Evolutionary conservation across 2,113 vertebrate genomes (phyloP).

Genomic region (Plecotus auritus): DNA sequence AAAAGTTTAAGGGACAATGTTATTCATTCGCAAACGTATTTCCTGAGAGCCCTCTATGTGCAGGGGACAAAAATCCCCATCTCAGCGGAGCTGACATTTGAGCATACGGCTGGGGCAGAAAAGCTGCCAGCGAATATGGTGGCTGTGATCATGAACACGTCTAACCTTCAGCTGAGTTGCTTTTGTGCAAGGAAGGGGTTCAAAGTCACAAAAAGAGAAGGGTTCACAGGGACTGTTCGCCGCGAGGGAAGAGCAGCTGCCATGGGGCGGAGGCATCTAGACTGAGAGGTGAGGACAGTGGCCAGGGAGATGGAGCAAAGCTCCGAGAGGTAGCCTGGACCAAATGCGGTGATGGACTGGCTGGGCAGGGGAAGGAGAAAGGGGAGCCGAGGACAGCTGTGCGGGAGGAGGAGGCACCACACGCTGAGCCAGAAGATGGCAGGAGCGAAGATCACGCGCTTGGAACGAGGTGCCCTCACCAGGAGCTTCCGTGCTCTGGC

Average conservation of each 20-base stretch:
- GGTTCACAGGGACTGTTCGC: too few species aligned
- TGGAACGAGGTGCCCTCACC: not conserved
- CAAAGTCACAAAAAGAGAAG: not conserved
- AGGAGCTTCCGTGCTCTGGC: not conserved
- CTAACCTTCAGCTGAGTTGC: not conserved
- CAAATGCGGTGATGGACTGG: not conserved
- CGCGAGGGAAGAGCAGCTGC: not conserved
- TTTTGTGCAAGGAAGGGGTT: not conserved
- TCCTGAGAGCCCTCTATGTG: not conserved
- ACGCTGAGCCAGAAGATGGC: not conserved
- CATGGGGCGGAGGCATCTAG: not conserved
- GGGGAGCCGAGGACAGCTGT: not conserved
- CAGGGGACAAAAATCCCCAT: not conserved
- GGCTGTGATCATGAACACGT: not conserved
- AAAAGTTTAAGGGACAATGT: not conserved
- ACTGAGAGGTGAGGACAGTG: not conserved
- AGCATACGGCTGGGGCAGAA: slow-evolving; percentile 36
- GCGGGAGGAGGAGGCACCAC: not conserved
- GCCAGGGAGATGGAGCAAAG: not conserved
- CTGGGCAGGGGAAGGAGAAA: not conserved
- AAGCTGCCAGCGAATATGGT: not conserved
- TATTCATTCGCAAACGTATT: not conserved
- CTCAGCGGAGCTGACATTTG: slow-evolving; percentile 16
- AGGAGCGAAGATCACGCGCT: not conserved
- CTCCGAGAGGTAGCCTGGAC: not conserved